These are phyloP conservation scores for Seriola rivoliana DNA, from an alignment of 2,113 vertebrate species.

Conservation along the genomic window DNA sequence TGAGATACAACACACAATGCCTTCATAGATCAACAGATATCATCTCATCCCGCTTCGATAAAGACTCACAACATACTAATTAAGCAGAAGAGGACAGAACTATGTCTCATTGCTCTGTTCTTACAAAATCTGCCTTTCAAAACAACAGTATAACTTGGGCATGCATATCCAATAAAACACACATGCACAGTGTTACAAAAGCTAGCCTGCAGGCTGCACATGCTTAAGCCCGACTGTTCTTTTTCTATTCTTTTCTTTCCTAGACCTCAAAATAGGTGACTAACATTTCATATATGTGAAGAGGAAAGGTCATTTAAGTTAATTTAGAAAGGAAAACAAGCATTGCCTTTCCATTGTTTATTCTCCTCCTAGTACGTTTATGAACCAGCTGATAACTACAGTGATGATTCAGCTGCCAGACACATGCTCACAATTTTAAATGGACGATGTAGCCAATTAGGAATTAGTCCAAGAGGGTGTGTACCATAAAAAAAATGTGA, in stretches of 20 bases:
- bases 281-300: too few species aligned
- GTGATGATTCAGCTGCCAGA: neutral
- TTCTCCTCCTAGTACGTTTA: neutral
- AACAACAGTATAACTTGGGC: constrained; percentile 10
- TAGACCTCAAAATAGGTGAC: neutral
- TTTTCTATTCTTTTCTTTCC: neutral
- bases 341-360: neutral
- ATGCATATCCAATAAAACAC: constrained; percentile 54
- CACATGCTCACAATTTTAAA: constrained; percentile 28
- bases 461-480: neutral
- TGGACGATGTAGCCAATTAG: neutral
- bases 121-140: constrained; percentile 3
- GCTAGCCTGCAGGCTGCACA: constrained; percentile 17
- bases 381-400: constrained; percentile 6
- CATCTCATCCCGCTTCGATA: neutral
- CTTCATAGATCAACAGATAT: too few species aligned
- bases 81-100: neutral
- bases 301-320: neutral
- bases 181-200: constrained; percentile 8
- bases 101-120: neutral
- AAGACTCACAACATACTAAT: neutral
- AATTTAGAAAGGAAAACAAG: neutral
- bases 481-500: neutral
- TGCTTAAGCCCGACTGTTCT: neutral
- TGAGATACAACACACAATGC: too few species aligned